These are phyloP conservation scores for Drosophila nr. perissopoda DNA, from an alignment of 2,888 invertebrate species.

Conservation along the genomic window DNA sequence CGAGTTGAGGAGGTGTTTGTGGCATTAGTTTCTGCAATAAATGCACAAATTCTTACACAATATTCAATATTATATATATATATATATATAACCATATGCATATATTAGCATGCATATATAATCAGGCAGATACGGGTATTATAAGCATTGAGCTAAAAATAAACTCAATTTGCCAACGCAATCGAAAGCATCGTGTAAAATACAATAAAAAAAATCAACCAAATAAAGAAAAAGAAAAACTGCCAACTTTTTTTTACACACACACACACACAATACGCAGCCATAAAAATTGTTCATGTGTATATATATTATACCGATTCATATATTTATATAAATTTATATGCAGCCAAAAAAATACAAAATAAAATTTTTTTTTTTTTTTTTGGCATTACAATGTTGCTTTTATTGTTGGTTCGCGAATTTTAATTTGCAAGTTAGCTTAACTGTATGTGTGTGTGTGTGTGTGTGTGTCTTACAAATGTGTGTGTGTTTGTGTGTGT, in stretches of 20 bases:
- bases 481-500: constrained; percentile 32
- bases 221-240: constrained; percentile 34
- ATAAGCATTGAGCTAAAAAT: constrained; percentile 53
- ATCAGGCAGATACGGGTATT: constrained; percentile 6
- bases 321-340: constrained; percentile 45
- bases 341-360: constrained; percentile 28
- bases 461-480: constrained; percentile 14
- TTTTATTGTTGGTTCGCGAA: constrained; percentile 69
- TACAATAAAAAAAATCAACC: constrained; percentile 25
- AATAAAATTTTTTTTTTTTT: constrained; percentile 22
- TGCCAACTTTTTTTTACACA: constrained; percentile 23
- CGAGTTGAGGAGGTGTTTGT: not conserved
- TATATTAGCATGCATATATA: not conserved
- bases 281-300: constrained; percentile 11
- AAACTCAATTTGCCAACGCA: constrained; percentile 53
- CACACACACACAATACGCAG: constrained; percentile 1
- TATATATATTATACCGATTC: constrained; percentile 7
- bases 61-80: not conserved
- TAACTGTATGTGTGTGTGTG: constrained; percentile 17
- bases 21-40: constrained; percentile 29
- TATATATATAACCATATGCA: not conserved
- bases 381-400: constrained; percentile 70
- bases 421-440: constrained; percentile 66
- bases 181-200: constrained; percentile 44
- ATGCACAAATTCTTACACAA: constrained; percentile 17